Evolutionary conservation across 2,888 invertebrate genomes (phyloP), one percentile per base, ranked within the genome.

Genomic region (Dryococelus australis): DNA sequence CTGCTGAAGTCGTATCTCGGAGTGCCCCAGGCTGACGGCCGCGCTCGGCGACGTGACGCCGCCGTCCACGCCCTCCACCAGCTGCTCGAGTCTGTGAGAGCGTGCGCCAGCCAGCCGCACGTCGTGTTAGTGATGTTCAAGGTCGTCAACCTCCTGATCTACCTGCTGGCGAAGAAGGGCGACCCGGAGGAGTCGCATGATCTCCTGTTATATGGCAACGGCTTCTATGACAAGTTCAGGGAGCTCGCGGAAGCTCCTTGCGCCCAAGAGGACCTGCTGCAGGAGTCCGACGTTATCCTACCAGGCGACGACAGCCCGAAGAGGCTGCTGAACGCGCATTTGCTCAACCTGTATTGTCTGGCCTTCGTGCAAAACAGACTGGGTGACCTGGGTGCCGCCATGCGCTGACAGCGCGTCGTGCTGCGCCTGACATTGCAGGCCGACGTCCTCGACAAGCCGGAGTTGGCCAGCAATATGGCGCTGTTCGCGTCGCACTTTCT

Each of bases 261-360:
- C 65, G 53, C 87, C 12, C 24, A 20, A 9, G 84, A 53, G 24
- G 84, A 87, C 8, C 47, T 87, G 35, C 84, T 87, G 43, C 13
- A n/a, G 1, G 84, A 27, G n/a, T 28, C 83, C 0, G 26, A 12
- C 27, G 28, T 26, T 5, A 26, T 78, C 2, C n/a, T 24, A 12
- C 79, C 86, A 9, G 78, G 53, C 8, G 13, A n/a, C 0, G 88
- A 88, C 83, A 65, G 84, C 5, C 51, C 20, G 20, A n/a, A 24
- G 43, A 94, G 94, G 91, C 92, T 95, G 28, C 94, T 94, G 89
- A 94, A 94, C 90, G 91, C 95, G 5, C 93, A 94, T 53, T 94
- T 94, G 0, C 95, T 94, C 90, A 95, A 95, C 90, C 92, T 95
- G 87, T 94, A 95, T 90, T 95, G 95, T 94, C 92, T 95, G 90